Percentiles rank a stretch among this genome's conserved stretches.
phyloP scores from a whole-genome alignment of 2,888 invertebrate species.

The Eristalis pertinax region DNA sequence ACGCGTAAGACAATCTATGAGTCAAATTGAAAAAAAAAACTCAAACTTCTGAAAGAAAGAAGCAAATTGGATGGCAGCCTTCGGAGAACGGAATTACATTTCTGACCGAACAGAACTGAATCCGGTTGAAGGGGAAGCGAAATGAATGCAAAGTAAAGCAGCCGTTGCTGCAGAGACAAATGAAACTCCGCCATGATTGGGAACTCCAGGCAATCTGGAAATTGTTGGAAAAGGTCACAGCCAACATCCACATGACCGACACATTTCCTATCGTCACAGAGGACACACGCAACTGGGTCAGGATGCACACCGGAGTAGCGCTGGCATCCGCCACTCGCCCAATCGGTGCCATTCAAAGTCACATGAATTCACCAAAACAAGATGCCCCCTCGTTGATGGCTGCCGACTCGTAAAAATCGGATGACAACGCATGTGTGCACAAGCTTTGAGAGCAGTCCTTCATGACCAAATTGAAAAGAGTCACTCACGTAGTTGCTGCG shows the following conservation, averaged over 20 bases:
- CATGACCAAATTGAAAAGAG: background rate
- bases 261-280: no score
- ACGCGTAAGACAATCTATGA: background rate
- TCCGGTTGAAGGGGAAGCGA: background rate
- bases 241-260: background rate
- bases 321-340: no score
- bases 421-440: background rate
- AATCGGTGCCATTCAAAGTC: background rate
- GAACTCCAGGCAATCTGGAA: background rate
- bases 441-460: background rate
- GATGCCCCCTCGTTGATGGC: background rate
- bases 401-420: background rate
- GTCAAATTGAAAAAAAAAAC: background rate
- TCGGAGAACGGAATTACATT: background rate
- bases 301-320: background rate
- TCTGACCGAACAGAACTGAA: background rate
- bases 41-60: background rate
- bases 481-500: background rate
- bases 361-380: no score
- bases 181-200: background rate
- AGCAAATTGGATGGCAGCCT: background rate
- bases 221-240: background rate
- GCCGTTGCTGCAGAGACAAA: background rate
- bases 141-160: background rate
- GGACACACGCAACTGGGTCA: background rate